Evolutionary conservation across 2,797 vertebrate species (phyloP).

Genomic region (Threskiornis aethiopicus): DNA sequence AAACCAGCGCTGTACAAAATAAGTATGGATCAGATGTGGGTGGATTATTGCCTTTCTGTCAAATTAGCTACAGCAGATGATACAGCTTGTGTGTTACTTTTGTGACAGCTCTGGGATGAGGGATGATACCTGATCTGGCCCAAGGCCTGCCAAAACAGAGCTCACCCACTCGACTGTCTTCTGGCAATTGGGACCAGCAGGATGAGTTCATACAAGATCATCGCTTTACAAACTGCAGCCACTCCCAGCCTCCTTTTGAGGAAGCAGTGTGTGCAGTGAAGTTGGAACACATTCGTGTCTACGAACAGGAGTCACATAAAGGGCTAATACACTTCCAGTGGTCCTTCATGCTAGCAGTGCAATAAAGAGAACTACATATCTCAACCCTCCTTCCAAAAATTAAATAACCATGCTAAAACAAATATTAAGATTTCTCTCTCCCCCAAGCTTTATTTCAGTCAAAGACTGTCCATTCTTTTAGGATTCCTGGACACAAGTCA

Average conservation of each 20-base stretch:
- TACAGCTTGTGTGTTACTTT: neutral
- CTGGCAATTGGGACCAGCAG: neutral
- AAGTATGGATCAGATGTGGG: neutral
- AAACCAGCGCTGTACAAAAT: neutral
- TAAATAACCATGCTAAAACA: neutral
- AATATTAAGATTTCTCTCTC: neutral
- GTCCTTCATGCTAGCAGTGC: neutral
- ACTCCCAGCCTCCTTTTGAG: neutral
- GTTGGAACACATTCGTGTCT: neutral
- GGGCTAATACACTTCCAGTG: neutral
- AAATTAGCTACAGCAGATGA: neutral
- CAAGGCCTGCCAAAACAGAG: neutral
- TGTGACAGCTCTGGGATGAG: neutral
- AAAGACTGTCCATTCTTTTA: conserved; percentile 9
- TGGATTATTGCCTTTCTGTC: neutral
- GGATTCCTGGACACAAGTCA: conserved; percentile 43
- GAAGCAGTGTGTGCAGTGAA: neutral
- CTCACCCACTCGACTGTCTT: neutral
- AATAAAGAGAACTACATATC: neutral
- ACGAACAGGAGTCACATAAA: neutral
- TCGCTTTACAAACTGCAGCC: neutral
- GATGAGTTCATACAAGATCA: neutral
- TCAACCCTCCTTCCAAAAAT: neutral
- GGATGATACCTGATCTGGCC: neutral
- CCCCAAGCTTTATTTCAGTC: neutral